A percentile compares a stretch with the other conserved stretches of the same genome.
phyloP scores from a whole-genome alignment of 2,888 invertebrate species.

The Brachypalpus laphriformis region DNA sequence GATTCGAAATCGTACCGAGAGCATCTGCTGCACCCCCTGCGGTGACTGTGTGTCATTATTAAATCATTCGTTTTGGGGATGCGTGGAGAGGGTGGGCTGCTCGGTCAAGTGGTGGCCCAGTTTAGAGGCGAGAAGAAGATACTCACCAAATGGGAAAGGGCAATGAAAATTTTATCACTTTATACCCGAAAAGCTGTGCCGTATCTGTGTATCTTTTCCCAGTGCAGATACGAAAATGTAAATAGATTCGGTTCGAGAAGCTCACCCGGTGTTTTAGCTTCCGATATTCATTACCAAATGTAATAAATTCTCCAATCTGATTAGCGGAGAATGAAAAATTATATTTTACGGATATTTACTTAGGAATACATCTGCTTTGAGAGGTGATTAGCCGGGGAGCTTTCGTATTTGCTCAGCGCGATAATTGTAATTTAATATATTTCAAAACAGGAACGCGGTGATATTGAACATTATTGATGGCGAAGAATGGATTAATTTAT shows the following conservation, averaged over 20 bases:
- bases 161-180: conserved; percentile 58
- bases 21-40: conserved; percentile 54
- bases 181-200: neutral
- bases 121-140: conserved; percentile 42
- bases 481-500: conserved; percentile 25
- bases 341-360: conserved; percentile 62
- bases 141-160: conserved; percentile 31
- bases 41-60: conserved; percentile 66
- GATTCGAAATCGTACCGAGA: conserved; percentile 20
- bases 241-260: conserved; percentile 19
- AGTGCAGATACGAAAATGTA: neutral
- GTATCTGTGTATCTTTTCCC: neutral
- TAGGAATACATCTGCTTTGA: conserved; percentile 13
- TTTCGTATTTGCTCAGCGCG: conserved; percentile 58
- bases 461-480: conserved; percentile 60
- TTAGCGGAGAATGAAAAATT: conserved; percentile 67
- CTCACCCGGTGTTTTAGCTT: conserved; percentile 63
- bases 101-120: conserved; percentile 66
- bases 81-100: neutral
- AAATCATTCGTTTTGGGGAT: conserved; percentile 50
- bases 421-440: conserved; percentile 69
- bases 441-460: conserved; percentile 47
- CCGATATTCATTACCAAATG: conserved; percentile 62
- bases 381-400: conserved; percentile 43
- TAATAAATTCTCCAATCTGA: conserved; percentile 62